A percentile compares a stretch with the other conserved stretches of the same genome.
Evolutionary conservation across 2,888 invertebrate genomes (phyloP).

Genomic region (Thysanoteuthis rhombus): DNA sequence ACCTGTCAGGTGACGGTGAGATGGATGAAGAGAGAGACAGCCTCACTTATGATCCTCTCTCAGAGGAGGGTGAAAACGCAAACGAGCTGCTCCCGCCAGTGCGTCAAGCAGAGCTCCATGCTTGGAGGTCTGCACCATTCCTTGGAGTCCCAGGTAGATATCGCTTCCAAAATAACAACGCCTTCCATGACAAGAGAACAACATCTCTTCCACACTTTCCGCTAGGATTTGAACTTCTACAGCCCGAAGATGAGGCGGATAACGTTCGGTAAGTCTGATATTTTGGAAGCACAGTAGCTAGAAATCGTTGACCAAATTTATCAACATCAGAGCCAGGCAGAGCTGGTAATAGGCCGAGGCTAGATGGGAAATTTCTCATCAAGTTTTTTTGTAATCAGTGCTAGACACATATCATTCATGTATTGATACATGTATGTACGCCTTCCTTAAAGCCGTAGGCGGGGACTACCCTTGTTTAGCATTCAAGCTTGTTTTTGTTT

Average conservation of each 20-base stretch:
- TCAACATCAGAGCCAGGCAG: too few relatives aligned
- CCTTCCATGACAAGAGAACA: neutral
- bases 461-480: too few relatives aligned
- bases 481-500: too few relatives aligned
- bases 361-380: too few relatives aligned
- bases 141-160: neutral
- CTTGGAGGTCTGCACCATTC: neutral
- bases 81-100: neutral
- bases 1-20: neutral
- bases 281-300: too few relatives aligned
- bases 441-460: too few relatives aligned
- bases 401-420: too few relatives aligned
- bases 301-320: too few relatives aligned
- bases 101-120: neutral
- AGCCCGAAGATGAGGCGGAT: neutral
- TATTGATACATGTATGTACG: too few relatives aligned
- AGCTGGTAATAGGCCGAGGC: too few relatives aligned
- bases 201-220: slow-evolving; percentile 16
- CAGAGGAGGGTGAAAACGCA: neutral
- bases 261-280: neutral
- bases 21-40: slow-evolving; percentile 16
- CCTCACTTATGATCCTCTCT: slow-evolving; percentile 22
- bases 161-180: slow-evolving; percentile 26
- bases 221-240: slow-evolving; percentile 18
- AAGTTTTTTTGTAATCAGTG: too few relatives aligned